Percentiles rank a stretch among this genome's conserved stretches.
These are phyloP conservation scores for Caenorhabditis parvicauda DNA, from an alignment of 2,888 invertebrate species.

Conservation along the genomic window DNA sequence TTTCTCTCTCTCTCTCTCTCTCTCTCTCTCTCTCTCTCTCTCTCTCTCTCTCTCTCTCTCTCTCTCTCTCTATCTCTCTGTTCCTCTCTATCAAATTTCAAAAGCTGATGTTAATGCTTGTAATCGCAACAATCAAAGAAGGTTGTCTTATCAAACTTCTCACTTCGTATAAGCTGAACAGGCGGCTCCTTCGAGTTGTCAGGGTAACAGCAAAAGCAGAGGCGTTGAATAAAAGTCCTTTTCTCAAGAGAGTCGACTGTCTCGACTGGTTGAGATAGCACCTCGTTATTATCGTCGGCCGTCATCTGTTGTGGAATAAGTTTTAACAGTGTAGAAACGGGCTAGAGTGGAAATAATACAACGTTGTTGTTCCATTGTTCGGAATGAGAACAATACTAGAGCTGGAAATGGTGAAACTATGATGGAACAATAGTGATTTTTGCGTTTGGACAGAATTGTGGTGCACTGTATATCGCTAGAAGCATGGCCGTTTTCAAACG, in stretches of 20 bases:
- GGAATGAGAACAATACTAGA: slow-evolving; percentile 1
- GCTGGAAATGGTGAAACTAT: slow-evolving; percentile 1
- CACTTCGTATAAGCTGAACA: slow-evolving; percentile 24
- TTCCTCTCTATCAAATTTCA: no score
- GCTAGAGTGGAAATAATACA: neutral
- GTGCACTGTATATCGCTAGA: no score
- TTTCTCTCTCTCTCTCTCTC: no score
- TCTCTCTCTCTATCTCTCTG: no score
- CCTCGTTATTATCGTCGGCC: slow-evolving; percentile 15
- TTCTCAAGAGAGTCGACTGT: no score
- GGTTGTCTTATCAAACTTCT: neutral
- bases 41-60: no score
- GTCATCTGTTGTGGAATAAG: slow-evolving; percentile 19
- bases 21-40: no score
- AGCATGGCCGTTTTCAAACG: no score
- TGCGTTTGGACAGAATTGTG: no score
- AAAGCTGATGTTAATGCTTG: neutral
- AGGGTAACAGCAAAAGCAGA: slow-evolving; percentile 15
- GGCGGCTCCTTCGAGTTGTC: slow-evolving; percentile 22
- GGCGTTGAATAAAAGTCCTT: slow-evolving; percentile 9
- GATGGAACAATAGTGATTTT: no score
- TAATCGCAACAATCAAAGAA: neutral
- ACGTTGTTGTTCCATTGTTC: neutral
- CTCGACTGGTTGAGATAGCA: no score
- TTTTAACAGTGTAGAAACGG: neutral